phyloP scores from a whole-genome alignment of 2,113 vertebrate species.

The Rhombomys opimus region DNA sequence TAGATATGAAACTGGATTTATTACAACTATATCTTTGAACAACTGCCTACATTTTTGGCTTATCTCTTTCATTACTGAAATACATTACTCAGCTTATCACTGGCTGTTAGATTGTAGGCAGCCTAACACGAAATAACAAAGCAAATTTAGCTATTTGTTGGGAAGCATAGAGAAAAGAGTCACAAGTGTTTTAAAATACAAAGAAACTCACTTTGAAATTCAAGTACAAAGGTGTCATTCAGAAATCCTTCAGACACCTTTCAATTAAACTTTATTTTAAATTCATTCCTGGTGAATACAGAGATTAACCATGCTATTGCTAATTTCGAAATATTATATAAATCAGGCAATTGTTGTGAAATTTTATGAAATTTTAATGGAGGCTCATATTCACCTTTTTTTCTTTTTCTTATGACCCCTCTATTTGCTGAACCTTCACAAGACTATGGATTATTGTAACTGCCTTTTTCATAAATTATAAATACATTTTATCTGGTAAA shows the following conservation, averaged over 20 bases:
- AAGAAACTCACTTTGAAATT: constrained; percentile 70
- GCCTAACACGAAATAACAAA: constrained; percentile 16
- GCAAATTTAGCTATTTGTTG: constrained; percentile 37
- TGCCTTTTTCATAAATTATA: constrained; percentile 83
- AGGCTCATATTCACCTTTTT: constrained; percentile 1
- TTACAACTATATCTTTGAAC: constrained; percentile 47
- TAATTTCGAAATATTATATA: constrained; percentile 44
- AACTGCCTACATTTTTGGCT: constrained; percentile 26
- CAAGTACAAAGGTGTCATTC: constrained; percentile 27
- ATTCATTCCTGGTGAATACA: constrained; percentile 6
- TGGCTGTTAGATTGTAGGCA: constrained; percentile 42
- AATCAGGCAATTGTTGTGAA: not conserved
- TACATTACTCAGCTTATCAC: constrained; percentile 60
- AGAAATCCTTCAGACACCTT: constrained; percentile 58
- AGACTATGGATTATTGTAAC: constrained; percentile 79
- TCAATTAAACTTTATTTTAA: constrained; percentile 54
- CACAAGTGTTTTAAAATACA: constrained; percentile 57
- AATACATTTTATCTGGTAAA: constrained; percentile 85
- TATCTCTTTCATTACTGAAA: constrained; percentile 72
- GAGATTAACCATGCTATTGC: constrained; percentile 23
- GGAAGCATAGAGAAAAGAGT: not conserved
- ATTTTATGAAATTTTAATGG: constrained; percentile 48
- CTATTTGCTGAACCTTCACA: constrained; percentile 66
- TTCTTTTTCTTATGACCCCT: constrained; percentile 52
- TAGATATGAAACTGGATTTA: constrained; percentile 54